A percentile compares a stretch with the other conserved stretches of the same genome.
Conservation (phyloP, 2,888 invertebrate species). For the Tanaodytes sp. region DNA sequence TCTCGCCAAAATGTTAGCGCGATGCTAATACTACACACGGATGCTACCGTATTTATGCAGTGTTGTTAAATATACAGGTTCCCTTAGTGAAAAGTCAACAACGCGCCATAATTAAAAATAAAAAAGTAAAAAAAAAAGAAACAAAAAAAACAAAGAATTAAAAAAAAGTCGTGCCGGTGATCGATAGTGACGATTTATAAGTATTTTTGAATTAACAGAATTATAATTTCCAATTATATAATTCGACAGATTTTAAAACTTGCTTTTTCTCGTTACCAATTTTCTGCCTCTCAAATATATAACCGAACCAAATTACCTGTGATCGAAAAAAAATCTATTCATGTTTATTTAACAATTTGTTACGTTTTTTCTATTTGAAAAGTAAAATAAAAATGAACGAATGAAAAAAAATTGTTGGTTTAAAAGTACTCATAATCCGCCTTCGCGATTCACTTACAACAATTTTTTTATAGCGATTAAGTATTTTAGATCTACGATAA, state of each 20-base stretch:
- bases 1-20: too few species aligned
- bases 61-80: too few species aligned
- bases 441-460: constrained; percentile 33
- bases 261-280: too few species aligned
- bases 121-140: too few species aligned
- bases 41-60: too few species aligned
- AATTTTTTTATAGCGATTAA: constrained; percentile 50
- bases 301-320: constrained; percentile 22
- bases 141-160: too few species aligned
- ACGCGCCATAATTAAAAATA: constrained; percentile 55
- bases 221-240: constrained; percentile 6
- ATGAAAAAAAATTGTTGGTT: constrained; percentile 10
- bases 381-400: too few species aligned
- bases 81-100: constrained; percentile 52
- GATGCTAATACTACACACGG: too few species aligned
- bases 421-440: constrained; percentile 50
- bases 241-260: neutral
- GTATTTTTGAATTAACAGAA: constrained; percentile 46
- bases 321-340: constrained; percentile 16
- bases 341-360: constrained; percentile 3
- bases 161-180: constrained; percentile 40
- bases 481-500: constrained; percentile 61
- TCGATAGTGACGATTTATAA: constrained; percentile 32
- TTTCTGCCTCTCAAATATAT: too few species aligned
- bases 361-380: too few species aligned